Evolutionary conservation across 2,797 vertebrate species (phyloP), one percentile per base, ranked within the genome.

Genomic region (Lepidocolaptes lacrymiger): DNA sequence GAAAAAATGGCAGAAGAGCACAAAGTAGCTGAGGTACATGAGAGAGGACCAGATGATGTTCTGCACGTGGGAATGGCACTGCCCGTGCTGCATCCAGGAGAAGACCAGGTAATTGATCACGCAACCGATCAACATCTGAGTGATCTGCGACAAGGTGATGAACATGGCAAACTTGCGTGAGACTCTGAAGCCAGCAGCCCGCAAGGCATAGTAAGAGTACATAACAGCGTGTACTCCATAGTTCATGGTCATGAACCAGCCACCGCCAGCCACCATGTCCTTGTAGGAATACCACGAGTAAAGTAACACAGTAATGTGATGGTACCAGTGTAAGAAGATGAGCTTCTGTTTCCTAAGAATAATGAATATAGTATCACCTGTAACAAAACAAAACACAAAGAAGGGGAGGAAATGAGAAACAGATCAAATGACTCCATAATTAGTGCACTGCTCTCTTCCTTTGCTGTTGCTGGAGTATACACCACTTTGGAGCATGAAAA

Each of bases 181-280:
- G 69, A 99, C 97, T 87, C 98, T 98, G 98, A 99, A 99, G 76
- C 99, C 99, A 1, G 99, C 99, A 1, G 99, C 99, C 85, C 98
- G 98, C 97, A 99, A 95, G 87, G 99, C 99, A 12, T 99, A 99
- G 97, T 99, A 99, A 24, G 99, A 99, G 98, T 99, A 99, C 99
- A 99, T 99, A 95, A 99, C 99, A 2, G 99, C 99, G 30, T 99
- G 99, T n/a, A 99, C 99, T 91, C 99, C 97, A 41, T 99, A 99
- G 98, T 99, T 99, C 99, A 99, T 99, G 66, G 99, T 99, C 99
- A 99, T 99, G 97, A 99, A 99, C 99, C 99, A 99, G 34, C 99
- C 99, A 6, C 99, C 99, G 2, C 99, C 99, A 4, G 99, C 99
- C 77, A 99, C 99, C 99, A 99, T 99, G 98, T 99, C 99, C 98